phyloP scores from a whole-genome alignment of 1,140 invertebrate species.

The Eriosoma lanigerum region DNA sequence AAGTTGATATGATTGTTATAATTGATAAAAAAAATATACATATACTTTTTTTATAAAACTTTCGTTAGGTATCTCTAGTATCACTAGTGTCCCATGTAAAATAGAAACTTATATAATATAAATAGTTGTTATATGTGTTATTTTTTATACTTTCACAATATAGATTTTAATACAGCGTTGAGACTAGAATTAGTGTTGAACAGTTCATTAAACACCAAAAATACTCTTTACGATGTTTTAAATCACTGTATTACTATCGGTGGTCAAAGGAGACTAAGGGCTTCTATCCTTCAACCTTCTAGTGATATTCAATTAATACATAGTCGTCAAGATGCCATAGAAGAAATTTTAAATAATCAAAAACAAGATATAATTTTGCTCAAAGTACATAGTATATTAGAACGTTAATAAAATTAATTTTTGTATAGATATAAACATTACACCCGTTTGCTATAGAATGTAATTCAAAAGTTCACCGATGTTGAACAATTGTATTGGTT shows the following conservation, averaged over 20 bases:
- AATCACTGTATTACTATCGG: conserved; percentile 78
- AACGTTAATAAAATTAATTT: too few relatives aligned
- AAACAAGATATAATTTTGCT: conserved; percentile 61
- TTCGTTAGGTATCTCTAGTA: too few relatives aligned
- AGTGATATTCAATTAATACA: conserved; percentile 68
- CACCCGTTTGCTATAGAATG: conserved; percentile 58
- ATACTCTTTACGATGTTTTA: conserved; percentile 72
- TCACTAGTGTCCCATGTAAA: too few relatives aligned
- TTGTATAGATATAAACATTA: background rate
- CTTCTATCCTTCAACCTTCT: conserved; percentile 80
- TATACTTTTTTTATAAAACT: too few relatives aligned
- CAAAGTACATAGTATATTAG: conserved; percentile 32
- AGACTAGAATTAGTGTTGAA: conserved; percentile 74
- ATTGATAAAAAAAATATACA: too few relatives aligned
- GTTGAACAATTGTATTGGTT: conserved; percentile 66
- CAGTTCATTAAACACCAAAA: conserved; percentile 58
- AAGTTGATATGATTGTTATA: too few relatives aligned
- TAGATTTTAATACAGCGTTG: conserved; percentile 70
- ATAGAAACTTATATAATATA: too few relatives aligned
- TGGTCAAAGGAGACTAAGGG: conserved; percentile 74
- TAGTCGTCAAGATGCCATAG: conserved; percentile 70
- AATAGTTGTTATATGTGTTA: background rate
- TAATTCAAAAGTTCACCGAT: conserved; percentile 64
- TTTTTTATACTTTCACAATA: conserved; percentile 54
- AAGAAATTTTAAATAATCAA: conserved; percentile 71